Percentiles rank a stretch among this genome's conserved stretches.
phyloP scores from a whole-genome alignment of 2,888 invertebrate genomes.

The Clanis bilineata region DNA sequence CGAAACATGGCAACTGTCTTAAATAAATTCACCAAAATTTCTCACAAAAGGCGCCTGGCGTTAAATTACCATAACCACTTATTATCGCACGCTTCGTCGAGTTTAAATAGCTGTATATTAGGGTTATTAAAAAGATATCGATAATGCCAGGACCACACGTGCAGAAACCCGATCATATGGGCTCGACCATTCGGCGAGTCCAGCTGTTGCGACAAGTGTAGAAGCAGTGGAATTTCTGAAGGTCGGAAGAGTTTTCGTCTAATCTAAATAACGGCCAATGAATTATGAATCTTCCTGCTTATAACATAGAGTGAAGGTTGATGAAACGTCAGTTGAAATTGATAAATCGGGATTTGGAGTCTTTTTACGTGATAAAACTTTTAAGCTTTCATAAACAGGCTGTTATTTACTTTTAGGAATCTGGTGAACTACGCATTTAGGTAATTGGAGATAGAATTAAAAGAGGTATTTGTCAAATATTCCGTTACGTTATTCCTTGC shows the following conservation, averaged over 20 bases:
- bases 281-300: too few species aligned
- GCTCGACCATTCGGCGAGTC: background rate
- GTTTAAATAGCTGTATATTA: background rate
- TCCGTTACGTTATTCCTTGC: too few species aligned
- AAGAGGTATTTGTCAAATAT: too few species aligned
- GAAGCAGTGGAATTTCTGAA: background rate
- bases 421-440: too few species aligned
- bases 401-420: too few species aligned
- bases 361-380: too few species aligned
- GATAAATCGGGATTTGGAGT: too few species aligned
- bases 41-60: background rate
- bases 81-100: background rate
- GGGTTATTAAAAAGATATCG: background rate
- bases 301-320: too few species aligned
- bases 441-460: too few species aligned
- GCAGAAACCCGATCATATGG: background rate
- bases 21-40: background rate
- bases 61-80: background rate
- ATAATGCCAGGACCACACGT: background rate
- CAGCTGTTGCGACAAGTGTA: slow-evolving; percentile 2
- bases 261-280: too few species aligned
- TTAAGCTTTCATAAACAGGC: too few species aligned
- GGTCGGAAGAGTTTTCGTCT: background rate
- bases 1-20: background rate
- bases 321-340: too few species aligned